These are phyloP conservation scores for Anguilla japonica DNA, from an alignment of 2,113 vertebrate genomes.

Conservation along the genomic window DNA sequence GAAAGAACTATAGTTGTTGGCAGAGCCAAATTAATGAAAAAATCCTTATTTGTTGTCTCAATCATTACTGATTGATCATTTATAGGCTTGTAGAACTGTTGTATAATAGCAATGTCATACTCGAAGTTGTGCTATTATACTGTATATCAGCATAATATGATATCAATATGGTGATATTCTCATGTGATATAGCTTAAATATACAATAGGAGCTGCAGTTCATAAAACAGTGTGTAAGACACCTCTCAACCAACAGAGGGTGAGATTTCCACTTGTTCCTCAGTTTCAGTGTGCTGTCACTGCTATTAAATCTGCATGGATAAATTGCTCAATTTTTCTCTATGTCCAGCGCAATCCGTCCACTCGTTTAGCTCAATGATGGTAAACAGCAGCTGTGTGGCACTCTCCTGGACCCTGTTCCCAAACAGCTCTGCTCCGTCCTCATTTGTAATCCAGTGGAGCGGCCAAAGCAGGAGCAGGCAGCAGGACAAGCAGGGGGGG, in stretches of 20 bases:
- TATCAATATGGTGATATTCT: too few species aligned
- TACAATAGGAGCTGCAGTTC: background rate
- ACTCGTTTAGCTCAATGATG: slow-evolving; percentile 64
- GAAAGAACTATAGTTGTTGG: too few species aligned
- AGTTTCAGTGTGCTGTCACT: background rate
- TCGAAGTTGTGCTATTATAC: too few species aligned
- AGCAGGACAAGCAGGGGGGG: slow-evolving; percentile 43
- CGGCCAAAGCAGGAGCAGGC: slow-evolving; percentile 53
- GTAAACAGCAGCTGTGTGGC: slow-evolving; percentile 83
- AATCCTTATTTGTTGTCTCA: too few species aligned
- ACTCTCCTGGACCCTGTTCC: slow-evolving; percentile 76
- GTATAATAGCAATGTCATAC: too few species aligned
- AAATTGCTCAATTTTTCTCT: slow-evolving; percentile 9
- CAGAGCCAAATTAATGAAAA: too few species aligned
- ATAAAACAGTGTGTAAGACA: background rate
- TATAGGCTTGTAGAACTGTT: too few species aligned
- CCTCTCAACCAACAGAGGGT: background rate
- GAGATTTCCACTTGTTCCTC: background rate
- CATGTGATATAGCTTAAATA: too few species aligned
- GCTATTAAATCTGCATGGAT: background rate
- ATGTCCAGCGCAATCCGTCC: slow-evolving; percentile 69
- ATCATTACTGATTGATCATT: too few species aligned
- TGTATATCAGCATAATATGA: too few species aligned
- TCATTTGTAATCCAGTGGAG: slow-evolving; percentile 86
- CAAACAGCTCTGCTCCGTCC: slow-evolving; percentile 53